Base-by-base conservation (phyloP, 2,113 vertebrate genomes). In the Prolemur simus region DNA sequence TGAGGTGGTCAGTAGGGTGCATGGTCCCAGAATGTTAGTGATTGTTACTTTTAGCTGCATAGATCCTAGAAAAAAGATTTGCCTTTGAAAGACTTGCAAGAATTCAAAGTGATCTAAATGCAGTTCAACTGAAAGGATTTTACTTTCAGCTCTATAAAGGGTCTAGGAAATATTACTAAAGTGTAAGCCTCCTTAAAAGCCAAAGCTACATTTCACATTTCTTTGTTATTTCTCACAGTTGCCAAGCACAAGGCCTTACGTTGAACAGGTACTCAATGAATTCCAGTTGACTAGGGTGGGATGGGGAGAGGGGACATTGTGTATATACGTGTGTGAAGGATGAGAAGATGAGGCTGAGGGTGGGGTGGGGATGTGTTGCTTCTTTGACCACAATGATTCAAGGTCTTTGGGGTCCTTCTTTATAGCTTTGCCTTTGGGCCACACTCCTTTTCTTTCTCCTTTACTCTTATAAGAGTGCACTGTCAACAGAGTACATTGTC, bases 51-150 rank as follows among this genome's bases (percentile, higher is more conserved):
- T 83, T 89, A 92, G 54, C 23, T 90, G 15, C 17, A 63, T 78
- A 87, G 52, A 42, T 39, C 8, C 5, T 80, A 83, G 56, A 73
- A 64, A 56, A 88, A 58, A 66, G 5, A 54, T 88, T 89, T 92
- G 66, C 37, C 2, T 89, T 87, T 89, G 87, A 95, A 95, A 92
- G 68, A 56, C 54, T 87, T 95, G 14, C 1, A 89, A 87, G 54
- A 85, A 78, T 78, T 77, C 11, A 64, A 42, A 85, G 18, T 80
- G 49, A 87, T 63, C 95, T 93, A 74, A 89, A 58, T 56, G 32
- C 10, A 68, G 6, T 63, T 93, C 39, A 93, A 49, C 2, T 39
- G 21, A 84, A 76, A 90, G 58, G 15, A 4, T 9, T 42, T 45
- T 89, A 64, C n/a, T 81, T 87, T 56, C 21, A 96, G 45, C 47